These are phyloP conservation scores for Pollenia amentaria DNA, from an alignment of 2,888 invertebrate genomes.

Conservation along the genomic window DNA sequence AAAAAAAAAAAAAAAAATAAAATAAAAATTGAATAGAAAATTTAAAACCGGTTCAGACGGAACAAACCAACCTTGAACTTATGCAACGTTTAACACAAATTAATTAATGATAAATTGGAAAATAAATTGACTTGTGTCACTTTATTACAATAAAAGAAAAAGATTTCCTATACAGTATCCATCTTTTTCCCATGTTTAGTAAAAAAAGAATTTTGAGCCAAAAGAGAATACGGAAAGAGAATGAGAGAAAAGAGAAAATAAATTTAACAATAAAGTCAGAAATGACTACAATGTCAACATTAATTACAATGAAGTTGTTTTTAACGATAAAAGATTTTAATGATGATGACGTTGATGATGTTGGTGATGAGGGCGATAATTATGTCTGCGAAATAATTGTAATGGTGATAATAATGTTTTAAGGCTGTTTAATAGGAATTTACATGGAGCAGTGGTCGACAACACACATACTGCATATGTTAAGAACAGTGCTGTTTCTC, in stretches of 20 bases:
- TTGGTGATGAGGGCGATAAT: constrained; percentile 50
- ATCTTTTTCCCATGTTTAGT: neutral
- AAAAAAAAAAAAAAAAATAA: neutral
- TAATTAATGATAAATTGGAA: constrained; percentile 83
- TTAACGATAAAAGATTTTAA: constrained; percentile 30
- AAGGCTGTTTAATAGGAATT: constrained; percentile 1
- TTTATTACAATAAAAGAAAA: constrained; percentile 77
- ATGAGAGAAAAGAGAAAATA: neutral
- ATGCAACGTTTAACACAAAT: constrained; percentile 71
- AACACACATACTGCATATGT: neutral
- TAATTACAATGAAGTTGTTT: constrained; percentile 44
- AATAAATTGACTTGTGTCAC: constrained; percentile 83
- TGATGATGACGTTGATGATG: constrained; percentile 39
- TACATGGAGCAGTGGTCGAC: neutral
- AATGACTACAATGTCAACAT: constrained; percentile 29
- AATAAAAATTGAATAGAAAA: constrained; percentile 5
- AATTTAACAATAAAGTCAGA: constrained; percentile 26
- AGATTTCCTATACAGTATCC: neutral
- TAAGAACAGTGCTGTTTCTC: too few species aligned
- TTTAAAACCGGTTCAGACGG: constrained; percentile 4
- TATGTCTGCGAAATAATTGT: constrained; percentile 26
- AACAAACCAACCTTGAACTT: constrained; percentile 3
- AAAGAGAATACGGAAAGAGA: neutral
- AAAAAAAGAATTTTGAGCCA: neutral
- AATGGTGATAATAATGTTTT: constrained; percentile 35